Evolutionary conservation across 2,888 invertebrate species (phyloP), one percentile per base, ranked within the genome.

Genomic region (Belgica antarctica): DNA sequence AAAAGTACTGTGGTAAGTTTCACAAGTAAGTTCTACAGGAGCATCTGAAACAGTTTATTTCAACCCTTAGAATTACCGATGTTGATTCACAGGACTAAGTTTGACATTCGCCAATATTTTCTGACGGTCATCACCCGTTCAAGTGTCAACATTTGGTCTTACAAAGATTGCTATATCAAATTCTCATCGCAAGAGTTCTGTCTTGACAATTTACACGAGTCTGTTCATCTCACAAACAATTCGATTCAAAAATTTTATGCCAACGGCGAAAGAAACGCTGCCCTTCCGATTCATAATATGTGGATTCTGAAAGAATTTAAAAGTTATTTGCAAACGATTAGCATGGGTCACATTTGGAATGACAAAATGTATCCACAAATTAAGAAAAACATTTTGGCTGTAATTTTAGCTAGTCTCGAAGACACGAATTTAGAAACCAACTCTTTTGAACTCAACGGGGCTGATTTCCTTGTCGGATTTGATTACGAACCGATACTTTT

Each of bases 371-470:
- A 90, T 77, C 88, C 90, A 3, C 89, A 88, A 72, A 94, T 94
- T 90, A 87, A 85, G 74, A 87, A 89, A 74, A 86, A 88, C 15
- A 87, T 94, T 36, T 83, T 88, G 10, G 86, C 88, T 31, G 86
- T 89, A 19, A 59, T 92, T 81, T 80, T 92, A 62, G 87, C 87
- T 69, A 87, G 89, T 62, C 89, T 90, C 79, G 86, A 88, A 73
- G 82, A 85, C 71, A 82, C 89, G 75, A 82, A 85, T 59, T 79
- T 82, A 10, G 81, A 86, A 73, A 84, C 84, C 75, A 88, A 88
- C 74, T 87, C 88, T 72, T 94, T 92, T 79, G 92, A 94, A 78
- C 77, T 92, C 27, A 93, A 90, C 76, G 93, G 93, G 5, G 93
- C 92, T 59, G 94, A 94, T 79, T 94, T 94, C 77, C 87, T 94